A percentile compares a stretch with the other conserved stretches of the same genome.
These are phyloP conservation scores for Telenomus remus DNA, from an alignment of 1,140 invertebrate species.

Conservation along the genomic window DNA sequence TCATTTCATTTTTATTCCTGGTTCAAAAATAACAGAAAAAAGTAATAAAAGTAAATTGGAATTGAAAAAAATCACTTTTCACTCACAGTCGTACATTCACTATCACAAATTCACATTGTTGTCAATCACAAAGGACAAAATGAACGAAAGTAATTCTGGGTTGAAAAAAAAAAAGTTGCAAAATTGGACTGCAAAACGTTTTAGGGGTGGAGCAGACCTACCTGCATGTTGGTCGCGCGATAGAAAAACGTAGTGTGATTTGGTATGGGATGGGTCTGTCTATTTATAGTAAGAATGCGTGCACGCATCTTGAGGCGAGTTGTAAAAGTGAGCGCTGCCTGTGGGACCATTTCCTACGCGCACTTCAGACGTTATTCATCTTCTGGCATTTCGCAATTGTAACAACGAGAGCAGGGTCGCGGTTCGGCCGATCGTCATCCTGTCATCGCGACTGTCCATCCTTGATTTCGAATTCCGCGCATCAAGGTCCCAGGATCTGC, in stretches of 20 bases:
- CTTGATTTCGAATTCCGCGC: slow-evolving; percentile 48
- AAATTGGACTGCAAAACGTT: background rate
- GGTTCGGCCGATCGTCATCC: slow-evolving; percentile 17
- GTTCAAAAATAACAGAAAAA: no score
- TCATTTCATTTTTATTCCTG: no score
- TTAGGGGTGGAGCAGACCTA: slow-evolving; percentile 27
- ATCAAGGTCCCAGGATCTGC: slow-evolving; percentile 35
- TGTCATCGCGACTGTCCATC: slow-evolving; percentile 30
- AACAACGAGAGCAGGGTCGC: slow-evolving; percentile 66
- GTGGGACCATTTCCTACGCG: slow-evolving; percentile 38
- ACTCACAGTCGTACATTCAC: no score
- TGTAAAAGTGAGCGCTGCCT: slow-evolving; percentile 52
- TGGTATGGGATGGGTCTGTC: slow-evolving; percentile 44
- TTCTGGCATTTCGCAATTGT: slow-evolving; percentile 58
- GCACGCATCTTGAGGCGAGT: slow-evolving; percentile 34
- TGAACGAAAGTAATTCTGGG: no score
- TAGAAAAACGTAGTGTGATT: slow-evolving; percentile 63
- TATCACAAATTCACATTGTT: no score
- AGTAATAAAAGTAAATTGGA: no score
- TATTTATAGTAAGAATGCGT: slow-evolving; percentile 60
- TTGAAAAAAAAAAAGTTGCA: background rate
- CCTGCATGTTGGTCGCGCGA: slow-evolving; percentile 64
- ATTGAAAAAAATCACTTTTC: no score
- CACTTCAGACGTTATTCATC: slow-evolving; percentile 53
- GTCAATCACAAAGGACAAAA: no score